These are phyloP conservation scores for Pangasius sanitwongsei DNA, from an alignment of 2,797 vertebrate species.

Conservation along the genomic window DNA sequence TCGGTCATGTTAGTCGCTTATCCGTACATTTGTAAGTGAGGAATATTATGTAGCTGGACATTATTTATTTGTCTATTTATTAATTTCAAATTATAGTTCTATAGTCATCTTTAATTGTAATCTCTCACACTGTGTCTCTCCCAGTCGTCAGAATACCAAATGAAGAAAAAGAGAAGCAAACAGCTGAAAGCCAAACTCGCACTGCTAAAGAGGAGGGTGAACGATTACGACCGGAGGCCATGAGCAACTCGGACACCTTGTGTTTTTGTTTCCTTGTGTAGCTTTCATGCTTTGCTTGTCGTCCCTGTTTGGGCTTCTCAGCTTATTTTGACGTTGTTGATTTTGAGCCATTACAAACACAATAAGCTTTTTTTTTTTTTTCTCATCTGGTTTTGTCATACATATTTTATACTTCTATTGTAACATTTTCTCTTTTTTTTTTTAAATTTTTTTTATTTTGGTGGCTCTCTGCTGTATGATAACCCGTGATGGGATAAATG, in stretches of 20 bases:
- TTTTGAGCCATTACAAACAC: slow-evolving; percentile 36
- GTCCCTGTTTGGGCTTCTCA: background rate
- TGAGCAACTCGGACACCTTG: slow-evolving; percentile 54
- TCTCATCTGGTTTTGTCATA: background rate
- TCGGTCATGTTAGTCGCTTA: no score
- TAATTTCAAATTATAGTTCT: background rate
- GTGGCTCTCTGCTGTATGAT: background rate
- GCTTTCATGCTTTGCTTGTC: background rate
- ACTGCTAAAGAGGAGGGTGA: slow-evolving; percentile 86
- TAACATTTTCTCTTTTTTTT: background rate
- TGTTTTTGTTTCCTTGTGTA: background rate
- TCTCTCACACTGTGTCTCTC: slow-evolving; percentile 19
- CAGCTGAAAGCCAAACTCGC: slow-evolving; percentile 83
- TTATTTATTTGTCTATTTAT: no score
- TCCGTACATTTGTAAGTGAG: no score
- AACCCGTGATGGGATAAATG: slow-evolving; percentile 21
- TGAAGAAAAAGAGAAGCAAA: slow-evolving; percentile 81
- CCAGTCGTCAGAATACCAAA: slow-evolving; percentile 82
- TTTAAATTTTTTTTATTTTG: background rate
- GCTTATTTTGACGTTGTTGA: background rate
- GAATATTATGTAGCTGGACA: no score
- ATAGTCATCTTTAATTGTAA: background rate
- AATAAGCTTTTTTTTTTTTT: background rate
- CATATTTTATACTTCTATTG: background rate
- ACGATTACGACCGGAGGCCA: slow-evolving; percentile 79